Base-by-base conservation (phyloP, 2,797 vertebrate species). In the Odontamblyopus lacepedii region DNA sequence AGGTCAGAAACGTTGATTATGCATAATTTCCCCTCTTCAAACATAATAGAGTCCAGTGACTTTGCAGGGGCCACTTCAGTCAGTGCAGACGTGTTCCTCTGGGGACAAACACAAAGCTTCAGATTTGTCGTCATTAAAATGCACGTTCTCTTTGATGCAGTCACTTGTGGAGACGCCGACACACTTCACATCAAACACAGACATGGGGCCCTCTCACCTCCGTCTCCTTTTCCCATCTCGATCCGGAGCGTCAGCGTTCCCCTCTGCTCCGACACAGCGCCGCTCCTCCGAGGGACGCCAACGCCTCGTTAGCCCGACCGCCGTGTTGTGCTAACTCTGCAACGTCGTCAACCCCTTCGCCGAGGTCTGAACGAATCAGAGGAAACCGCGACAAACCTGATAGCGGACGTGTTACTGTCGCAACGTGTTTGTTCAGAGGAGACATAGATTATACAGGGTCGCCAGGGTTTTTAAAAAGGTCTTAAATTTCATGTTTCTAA, bases 361-460 rank as follows among this genome's bases (percentile, higher is more conserved):
- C 85, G 82, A 80, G 76, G 85, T 88, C 86, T 86, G 67, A 78
- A 35, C 61, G 77, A 87, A 87, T 81, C 73, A 77, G 73, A 78
- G 78, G 76, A 89, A 90, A 90, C 89, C 85, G 91, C 85, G 85
- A 83, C 86, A 73, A 91, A 85, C 81, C 76, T 83, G 83, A 16
- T 60, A 60, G 57, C 23, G 84, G 89, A 82, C 86, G 82, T 76
- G 11, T 64, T 86, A 35, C 18, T 3, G 1, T 56, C 23, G 9
- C 8, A 56, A 26, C 12, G 8, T 38, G 16, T 18, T 15, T 11
- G 2, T 53, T 53, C 19, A n/a, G 51, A 53, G 12, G 13, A 12
- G 41, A 13, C 44, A 48, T 4, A 16, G 16, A 48, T 44, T 13
- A 12, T 48, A 32, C 23, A 23, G 23, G 23, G 23, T 23, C 23